Conservation (phyloP, 2,888 invertebrate genomes). For the Thereva nobilitata region DNA sequence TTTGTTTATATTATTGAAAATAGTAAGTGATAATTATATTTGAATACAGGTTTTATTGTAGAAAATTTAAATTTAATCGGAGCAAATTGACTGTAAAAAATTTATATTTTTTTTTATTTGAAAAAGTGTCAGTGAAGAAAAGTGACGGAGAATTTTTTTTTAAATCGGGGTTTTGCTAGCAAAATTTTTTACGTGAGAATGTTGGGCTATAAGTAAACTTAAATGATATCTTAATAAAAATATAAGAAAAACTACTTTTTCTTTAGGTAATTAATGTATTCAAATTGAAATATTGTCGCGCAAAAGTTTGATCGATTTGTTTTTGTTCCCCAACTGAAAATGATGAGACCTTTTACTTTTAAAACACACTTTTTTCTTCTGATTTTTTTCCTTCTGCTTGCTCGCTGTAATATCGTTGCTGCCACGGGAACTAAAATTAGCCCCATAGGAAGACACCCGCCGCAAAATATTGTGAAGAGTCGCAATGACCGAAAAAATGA, state of each 20-base stretch:
- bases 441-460: slow-evolving; percentile 27
- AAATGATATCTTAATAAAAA: too few relatives aligned
- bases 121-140: too few relatives aligned
- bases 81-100: too few relatives aligned
- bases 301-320: slow-evolving; percentile 42
- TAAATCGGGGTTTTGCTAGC: too few relatives aligned
- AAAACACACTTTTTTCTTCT: too few relatives aligned
- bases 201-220: too few relatives aligned
- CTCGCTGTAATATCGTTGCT: slow-evolving; percentile 27
- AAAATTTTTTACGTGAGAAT: too few relatives aligned
- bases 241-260: too few relatives aligned
- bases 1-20: slow-evolving; percentile 11
- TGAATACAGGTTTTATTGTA: too few relatives aligned
- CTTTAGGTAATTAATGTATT: neutral
- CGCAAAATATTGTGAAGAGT: neutral
- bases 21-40: slow-evolving; percentile 9
- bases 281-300: slow-evolving; percentile 29
- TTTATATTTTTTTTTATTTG: too few relatives aligned
- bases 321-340: slow-evolving; percentile 28
- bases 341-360: slow-evolving; percentile 2
- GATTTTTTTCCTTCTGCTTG: slow-evolving; percentile 3
- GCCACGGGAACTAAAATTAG: slow-evolving; percentile 32
- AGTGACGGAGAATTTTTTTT: too few relatives aligned
- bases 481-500: slow-evolving; percentile 17
- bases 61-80: too few relatives aligned